phyloP scores from a whole-genome alignment of 2,113 vertebrate genomes.

The Marmota monax region DNA sequence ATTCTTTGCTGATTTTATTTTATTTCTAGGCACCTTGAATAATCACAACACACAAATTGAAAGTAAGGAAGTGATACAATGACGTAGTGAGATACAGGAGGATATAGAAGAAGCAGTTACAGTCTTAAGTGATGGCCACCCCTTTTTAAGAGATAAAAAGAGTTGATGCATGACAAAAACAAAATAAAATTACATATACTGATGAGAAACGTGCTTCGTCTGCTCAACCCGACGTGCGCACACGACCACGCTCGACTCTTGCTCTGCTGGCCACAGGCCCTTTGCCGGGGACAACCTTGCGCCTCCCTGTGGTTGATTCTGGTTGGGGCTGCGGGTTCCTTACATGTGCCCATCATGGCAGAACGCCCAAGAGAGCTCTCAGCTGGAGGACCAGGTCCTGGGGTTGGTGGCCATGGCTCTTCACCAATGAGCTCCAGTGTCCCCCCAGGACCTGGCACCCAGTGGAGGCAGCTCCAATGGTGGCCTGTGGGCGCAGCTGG shows the following conservation, averaged over 20 bases:
- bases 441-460: neutral
- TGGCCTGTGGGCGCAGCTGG: no score
- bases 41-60: neutral
- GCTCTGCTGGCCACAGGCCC: neutral
- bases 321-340: neutral
- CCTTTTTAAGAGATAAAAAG: neutral
- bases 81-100: neutral
- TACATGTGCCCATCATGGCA: no score
- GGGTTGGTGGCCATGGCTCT: neutral
- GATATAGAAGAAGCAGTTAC: neutral
- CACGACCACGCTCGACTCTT: rapidly evolving
- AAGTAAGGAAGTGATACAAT: neutral
- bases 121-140: neutral
- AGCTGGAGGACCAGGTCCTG: neutral
- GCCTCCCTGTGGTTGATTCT: no score
- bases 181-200: neutral
- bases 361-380: neutral
- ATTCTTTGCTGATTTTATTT: neutral
- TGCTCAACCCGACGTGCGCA: neutral
- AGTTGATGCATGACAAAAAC: neutral
- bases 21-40: neutral
- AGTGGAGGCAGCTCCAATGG: neutral
- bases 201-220: neutral
- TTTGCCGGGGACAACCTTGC: neutral
- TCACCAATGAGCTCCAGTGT: neutral